phyloP scores from a whole-genome alignment of 2,113 vertebrate species.

The Tachysurus vachellii region DNA sequence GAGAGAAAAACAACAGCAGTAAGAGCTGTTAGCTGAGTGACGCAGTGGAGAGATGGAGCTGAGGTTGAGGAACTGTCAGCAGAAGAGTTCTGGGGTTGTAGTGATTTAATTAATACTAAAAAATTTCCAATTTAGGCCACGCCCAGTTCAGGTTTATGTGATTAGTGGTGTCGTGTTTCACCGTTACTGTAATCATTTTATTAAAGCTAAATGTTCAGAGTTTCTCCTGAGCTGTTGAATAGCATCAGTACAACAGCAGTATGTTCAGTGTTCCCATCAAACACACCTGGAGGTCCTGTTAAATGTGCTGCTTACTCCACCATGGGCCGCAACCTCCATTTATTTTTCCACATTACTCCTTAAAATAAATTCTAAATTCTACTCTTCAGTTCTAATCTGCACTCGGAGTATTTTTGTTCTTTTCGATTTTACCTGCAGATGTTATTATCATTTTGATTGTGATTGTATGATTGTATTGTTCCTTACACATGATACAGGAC shows the following conservation, averaged over 20 bases:
- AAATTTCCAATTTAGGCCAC: not conserved
- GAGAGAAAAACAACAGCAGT: not conserved
- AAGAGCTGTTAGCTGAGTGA: not conserved
- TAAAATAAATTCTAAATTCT: not conserved
- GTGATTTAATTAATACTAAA: not conserved
- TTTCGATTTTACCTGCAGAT: not conserved
- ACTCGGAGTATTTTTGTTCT: not conserved
- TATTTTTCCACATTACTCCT: not conserved
- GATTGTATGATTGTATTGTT: no score
- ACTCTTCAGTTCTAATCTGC: not conserved
- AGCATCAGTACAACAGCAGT: not conserved
- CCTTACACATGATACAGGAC: not conserved
- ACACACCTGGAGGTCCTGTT: not conserved
- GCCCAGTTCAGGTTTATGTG: not conserved
- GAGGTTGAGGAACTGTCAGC: not conserved
- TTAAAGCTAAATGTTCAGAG: not conserved
- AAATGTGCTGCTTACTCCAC: no score
- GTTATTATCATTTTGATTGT: no score
- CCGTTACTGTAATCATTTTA: not conserved
- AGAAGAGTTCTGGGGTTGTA: not conserved
- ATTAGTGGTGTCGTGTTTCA: not conserved
- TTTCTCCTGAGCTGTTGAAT: not conserved
- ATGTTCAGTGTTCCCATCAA: not conserved
- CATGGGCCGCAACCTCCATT: rapidly evolving
- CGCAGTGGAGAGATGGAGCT: not conserved